These are phyloP conservation scores for Caenorhabditis elegans DNA, from an alignment of 1,140 invertebrate genomes.

Conservation along the genomic window WBcel235 BX284603.4:3721001-3721500, in stretches of 20 bases:
- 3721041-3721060: neutral
- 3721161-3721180: neutral
- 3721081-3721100: neutral
- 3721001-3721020: slow-evolving; percentile 18
- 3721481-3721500: neutral
- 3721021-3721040: neutral
- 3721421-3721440: neutral
- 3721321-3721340: neutral
- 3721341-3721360: neutral
- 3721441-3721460: neutral
- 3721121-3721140: neutral
- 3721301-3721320: neutral
- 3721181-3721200: neutral
- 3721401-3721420: neutral
- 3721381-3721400: neutral
- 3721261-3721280: neutral
- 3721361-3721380: slow-evolving; percentile 7
- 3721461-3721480: neutral
- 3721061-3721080: neutral
- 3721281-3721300: neutral
- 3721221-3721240: neutral
- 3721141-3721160: neutral
- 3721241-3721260: neutral
- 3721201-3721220: neutral
- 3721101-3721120: neutral